phyloP scores from a whole-genome alignment of 2,797 vertebrate genomes.

The Carduelis carduelis region DNA sequence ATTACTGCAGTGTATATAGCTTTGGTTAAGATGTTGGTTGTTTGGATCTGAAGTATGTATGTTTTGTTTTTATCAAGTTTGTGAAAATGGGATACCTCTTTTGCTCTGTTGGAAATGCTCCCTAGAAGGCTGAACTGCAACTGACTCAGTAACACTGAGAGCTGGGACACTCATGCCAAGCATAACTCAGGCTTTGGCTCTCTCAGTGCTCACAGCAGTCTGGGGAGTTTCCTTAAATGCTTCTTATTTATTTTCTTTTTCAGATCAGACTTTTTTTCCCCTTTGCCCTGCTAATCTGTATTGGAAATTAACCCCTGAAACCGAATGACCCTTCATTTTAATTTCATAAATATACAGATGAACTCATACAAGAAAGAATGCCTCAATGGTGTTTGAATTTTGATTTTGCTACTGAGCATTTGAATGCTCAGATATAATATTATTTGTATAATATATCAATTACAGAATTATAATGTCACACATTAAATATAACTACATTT shows the following conservation, averaged over 20 bases:
- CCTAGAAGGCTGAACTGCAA: background rate
- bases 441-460: background rate
- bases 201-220: background rate
- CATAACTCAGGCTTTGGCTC: background rate
- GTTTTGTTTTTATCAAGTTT: background rate
- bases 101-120: background rate
- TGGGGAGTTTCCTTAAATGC: background rate
- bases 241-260: conserved; percentile 22
- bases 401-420: background rate
- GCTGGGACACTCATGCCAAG: background rate
- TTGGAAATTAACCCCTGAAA: background rate
- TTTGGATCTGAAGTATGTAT: background rate
- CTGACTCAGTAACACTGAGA: background rate
- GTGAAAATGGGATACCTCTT: background rate
- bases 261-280: background rate
- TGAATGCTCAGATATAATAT: background rate
- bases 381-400: background rate
- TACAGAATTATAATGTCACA: background rate
- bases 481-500: background rate
- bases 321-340: background rate
- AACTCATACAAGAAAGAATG: background rate
- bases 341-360: background rate
- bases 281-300: background rate
- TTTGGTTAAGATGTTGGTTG: background rate
- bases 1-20: background rate